phyloP scores from a whole-genome alignment of 2,888 invertebrate species.

The Rhamphomyia laevipes region DNA sequence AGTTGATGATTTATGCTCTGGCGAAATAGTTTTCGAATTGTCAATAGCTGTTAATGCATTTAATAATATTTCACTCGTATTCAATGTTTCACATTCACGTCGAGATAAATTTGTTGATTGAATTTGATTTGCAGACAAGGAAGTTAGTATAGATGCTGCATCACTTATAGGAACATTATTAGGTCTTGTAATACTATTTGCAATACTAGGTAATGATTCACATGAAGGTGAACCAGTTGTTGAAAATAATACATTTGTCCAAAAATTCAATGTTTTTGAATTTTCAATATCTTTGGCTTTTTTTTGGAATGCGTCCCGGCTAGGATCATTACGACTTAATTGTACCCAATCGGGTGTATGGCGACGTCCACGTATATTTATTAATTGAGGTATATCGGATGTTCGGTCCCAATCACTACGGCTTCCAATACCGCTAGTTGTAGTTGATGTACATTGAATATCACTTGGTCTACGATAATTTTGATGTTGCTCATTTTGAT shows the following conservation, averaged over 20 bases:
- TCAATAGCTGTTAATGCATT: no score
- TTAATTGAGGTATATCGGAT: no score
- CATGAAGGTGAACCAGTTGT: constrained; percentile 8
- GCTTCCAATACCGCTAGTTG: no score
- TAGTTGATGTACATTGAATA: no score
- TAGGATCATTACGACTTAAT: constrained; percentile 2
- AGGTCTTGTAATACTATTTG: no score
- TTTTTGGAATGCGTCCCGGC: background rate
- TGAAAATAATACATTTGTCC: constrained; percentile 12
- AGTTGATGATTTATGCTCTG: constrained; percentile 1
- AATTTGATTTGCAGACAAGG: no score
- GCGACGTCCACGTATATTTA: background rate
- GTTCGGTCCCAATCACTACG: no score
- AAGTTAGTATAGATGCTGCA: no score
- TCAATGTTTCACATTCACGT: background rate
- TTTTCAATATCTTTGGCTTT: constrained; percentile 4
- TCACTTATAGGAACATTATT: no score
- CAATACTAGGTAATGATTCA: constrained; percentile 5
- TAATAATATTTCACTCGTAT: background rate
- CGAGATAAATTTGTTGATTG: no score
- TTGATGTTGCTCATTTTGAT: no score
- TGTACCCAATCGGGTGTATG: constrained; percentile 3
- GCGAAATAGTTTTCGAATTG: background rate
- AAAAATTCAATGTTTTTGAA: constrained; percentile 11
- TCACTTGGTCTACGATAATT: no score